phyloP scores from a whole-genome alignment of 1,140 invertebrate genomes.

The Drosophila auraria region DNA sequence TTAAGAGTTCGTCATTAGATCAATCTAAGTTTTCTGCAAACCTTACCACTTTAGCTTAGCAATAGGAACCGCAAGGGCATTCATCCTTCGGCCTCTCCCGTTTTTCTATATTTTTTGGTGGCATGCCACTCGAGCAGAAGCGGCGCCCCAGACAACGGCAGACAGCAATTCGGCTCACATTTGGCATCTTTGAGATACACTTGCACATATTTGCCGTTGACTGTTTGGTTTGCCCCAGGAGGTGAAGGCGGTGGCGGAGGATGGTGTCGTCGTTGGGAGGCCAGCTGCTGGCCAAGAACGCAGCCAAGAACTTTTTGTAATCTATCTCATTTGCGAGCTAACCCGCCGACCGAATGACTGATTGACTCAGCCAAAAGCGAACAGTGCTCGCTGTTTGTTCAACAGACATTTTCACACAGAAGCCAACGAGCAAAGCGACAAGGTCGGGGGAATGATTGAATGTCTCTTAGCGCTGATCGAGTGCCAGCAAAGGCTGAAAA shows the following conservation, averaged over 20 bases:
- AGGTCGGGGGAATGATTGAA: constrained; percentile 67
- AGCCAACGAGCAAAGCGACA: constrained; percentile 61
- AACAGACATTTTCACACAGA: constrained; percentile 70
- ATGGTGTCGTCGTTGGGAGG: neutral
- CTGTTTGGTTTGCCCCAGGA: constrained; percentile 15
- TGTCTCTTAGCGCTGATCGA: constrained; percentile 55
- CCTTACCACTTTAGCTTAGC: neutral
- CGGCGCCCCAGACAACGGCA: constrained; percentile 49
- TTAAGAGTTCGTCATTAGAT: neutral
- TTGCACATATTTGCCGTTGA: constrained; percentile 35
- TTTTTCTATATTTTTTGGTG: constrained; percentile 33
- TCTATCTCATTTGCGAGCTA: constrained; percentile 38
- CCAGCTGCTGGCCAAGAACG: constrained; percentile 33
- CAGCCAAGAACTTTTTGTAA: constrained; percentile 49
- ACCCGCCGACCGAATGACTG: constrained; percentile 6
- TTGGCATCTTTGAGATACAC: constrained; percentile 61
- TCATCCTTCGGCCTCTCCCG: neutral
- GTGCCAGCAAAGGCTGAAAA: constrained; percentile 29
- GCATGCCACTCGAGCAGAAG: constrained; percentile 62
- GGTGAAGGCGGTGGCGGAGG: neutral
- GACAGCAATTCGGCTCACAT: constrained; percentile 64
- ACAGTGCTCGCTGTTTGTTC: constrained; percentile 56
- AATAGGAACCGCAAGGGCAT: neutral
- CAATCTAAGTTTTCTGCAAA: neutral
- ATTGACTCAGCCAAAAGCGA: constrained; percentile 26